Evolutionary conservation across 2,113 vertebrate species (phyloP).

Genomic region (Actenoides lindsayi): DNA sequence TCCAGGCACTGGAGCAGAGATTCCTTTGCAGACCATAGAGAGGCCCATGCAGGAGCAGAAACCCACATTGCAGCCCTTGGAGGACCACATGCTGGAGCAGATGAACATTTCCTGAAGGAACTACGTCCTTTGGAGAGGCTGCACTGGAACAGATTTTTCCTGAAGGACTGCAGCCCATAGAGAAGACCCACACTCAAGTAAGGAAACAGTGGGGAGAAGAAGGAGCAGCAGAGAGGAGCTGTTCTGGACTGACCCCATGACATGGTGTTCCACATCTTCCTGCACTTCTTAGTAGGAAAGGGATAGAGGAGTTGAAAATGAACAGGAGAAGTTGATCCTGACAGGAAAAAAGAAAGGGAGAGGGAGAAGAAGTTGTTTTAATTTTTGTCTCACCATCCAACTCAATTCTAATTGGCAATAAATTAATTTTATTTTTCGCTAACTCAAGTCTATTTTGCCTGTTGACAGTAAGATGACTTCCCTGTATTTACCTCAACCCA

Average conservation of each 20-base stretch:
- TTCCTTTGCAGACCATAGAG: background rate
- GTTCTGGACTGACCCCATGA: background rate
- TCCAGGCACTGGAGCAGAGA: too few relatives aligned
- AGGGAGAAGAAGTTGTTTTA: background rate
- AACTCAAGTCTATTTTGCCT: background rate
- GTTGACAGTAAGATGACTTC: background rate
- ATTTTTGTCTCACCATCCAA: background rate
- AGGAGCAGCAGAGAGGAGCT: background rate
- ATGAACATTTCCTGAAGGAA: background rate
- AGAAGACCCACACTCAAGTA: background rate
- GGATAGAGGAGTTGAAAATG: background rate
- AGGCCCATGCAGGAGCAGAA: background rate
- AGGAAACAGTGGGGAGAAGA: background rate
- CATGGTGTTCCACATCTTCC: background rate
- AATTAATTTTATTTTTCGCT: background rate
- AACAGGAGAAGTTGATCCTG: background rate
- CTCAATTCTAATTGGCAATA: background rate
- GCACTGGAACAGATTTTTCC: background rate
- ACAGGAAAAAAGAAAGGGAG: background rate
- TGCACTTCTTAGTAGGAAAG: background rate
- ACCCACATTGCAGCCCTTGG: background rate
- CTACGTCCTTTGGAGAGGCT: background rate
- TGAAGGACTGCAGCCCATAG: background rate
- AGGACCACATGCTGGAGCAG: background rate
- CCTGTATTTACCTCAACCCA: fast-evolving